Conservation (phyloP, 2,113 vertebrate species). For the Oryzias javanicus region DNA sequence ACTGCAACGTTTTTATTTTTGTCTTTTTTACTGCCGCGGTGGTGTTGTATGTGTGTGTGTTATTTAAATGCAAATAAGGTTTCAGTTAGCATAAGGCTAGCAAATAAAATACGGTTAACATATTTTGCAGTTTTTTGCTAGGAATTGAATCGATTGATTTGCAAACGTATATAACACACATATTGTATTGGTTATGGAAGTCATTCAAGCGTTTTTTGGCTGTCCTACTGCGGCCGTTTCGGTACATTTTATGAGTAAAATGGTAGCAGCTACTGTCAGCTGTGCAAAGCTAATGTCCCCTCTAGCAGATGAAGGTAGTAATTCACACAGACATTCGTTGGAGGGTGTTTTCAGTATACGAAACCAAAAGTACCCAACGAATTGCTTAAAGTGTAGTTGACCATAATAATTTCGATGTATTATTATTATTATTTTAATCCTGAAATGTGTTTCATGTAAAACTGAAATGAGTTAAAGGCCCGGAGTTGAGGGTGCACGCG, state of each 20-base stretch:
- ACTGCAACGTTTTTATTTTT: conserved; percentile 6
- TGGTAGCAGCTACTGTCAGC: conserved; percentile 34
- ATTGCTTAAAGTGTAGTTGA: accelerated
- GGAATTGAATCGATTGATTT: neutral
- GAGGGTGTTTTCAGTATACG: neutral
- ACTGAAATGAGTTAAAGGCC: conserved; percentile 17
- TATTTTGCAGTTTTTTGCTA: neutral
- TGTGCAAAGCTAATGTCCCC: conserved; percentile 17
- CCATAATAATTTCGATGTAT: neutral
- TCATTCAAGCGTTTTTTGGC: neutral
- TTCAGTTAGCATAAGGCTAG: conserved; percentile 47
- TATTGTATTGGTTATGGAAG: neutral
- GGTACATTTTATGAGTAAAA: conserved; percentile 13
- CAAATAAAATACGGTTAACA: conserved; percentile 4
- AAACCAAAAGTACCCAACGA: accelerated
- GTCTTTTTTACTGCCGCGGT: conserved; percentile 33
- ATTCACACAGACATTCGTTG: neutral
- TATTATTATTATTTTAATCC: too few relatives aligned
- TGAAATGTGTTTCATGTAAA: neutral
- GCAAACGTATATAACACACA: neutral
- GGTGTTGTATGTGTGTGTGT: conserved; percentile 50
- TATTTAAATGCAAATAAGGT: conserved; percentile 60
- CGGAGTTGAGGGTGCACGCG: conserved; percentile 42
- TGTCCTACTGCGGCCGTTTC: neutral
- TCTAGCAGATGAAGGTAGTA: conserved; percentile 8